These are phyloP conservation scores for Drosophila paracracens DNA, from an alignment of 2,888 invertebrate species.

Conservation along the genomic window DNA sequence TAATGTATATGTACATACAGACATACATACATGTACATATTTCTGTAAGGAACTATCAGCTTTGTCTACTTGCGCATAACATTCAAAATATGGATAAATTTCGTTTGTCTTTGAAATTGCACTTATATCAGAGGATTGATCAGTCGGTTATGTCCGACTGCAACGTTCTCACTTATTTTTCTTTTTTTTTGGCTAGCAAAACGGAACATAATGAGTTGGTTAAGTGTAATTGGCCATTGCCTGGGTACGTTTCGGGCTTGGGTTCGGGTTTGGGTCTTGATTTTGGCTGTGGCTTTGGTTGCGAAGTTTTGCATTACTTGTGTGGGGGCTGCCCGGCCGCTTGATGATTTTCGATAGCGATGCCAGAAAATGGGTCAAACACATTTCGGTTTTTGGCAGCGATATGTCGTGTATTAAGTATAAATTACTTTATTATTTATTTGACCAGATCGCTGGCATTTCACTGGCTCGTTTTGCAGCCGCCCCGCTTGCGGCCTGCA, in stretches of 20 bases:
- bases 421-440: conserved; percentile 74
- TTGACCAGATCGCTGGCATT: conserved; percentile 36
- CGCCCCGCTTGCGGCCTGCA: conserved; percentile 4
- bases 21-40: background rate
- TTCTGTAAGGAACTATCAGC: background rate
- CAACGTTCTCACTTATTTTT: background rate
- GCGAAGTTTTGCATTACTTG: conserved; percentile 13
- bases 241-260: conserved; percentile 36
- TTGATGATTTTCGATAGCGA: conserved; percentile 55
- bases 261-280: conserved; percentile 1
- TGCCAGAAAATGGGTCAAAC: conserved; percentile 63
- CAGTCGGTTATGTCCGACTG: background rate
- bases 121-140: background rate
- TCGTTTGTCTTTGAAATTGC: background rate
- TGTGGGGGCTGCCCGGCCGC: conserved; percentile 34
- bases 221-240: conserved; percentile 71
- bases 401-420: conserved; percentile 65
- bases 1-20: too few relatives aligned
- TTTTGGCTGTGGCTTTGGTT: background rate
- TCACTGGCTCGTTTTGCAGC: conserved; percentile 1
- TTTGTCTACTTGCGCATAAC: background rate
- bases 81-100: background rate
- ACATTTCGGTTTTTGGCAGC: conserved; percentile 51
- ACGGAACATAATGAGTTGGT: conserved; percentile 76
- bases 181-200: conserved; percentile 38